phyloP scores from a whole-genome alignment of 2,888 invertebrate species.

The Frankliniella fusca region DNA sequence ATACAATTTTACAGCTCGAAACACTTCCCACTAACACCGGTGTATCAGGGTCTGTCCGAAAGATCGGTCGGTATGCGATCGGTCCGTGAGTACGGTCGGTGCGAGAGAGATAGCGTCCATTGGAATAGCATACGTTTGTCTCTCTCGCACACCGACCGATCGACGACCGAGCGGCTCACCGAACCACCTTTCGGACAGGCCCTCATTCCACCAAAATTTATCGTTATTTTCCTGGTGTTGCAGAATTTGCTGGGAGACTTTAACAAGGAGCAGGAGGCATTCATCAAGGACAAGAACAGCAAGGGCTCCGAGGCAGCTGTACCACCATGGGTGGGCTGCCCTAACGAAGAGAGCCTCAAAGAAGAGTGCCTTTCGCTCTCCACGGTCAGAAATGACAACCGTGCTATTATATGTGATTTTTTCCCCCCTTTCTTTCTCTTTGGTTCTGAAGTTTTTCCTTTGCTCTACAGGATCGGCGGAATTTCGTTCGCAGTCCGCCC shows the following conservation, averaged over 20 bases:
- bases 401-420: neutral
- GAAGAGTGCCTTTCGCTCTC: slow-evolving; percentile 93
- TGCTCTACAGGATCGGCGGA: slow-evolving; percentile 80
- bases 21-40: too few species aligned
- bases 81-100: too few species aligned
- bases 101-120: too few species aligned
- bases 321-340: slow-evolving; percentile 92
- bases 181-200: too few species aligned
- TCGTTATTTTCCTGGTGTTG: slow-evolving; percentile 41
- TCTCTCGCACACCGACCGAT: too few species aligned
- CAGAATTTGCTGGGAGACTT: slow-evolving; percentile 96
- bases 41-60: too few species aligned
- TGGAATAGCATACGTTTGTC: too few species aligned
- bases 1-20: too few species aligned
- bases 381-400: slow-evolving; percentile 56
- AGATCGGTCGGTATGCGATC: too few species aligned
- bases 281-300: slow-evolving; percentile 80
- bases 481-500: slow-evolving; percentile 95
- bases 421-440: too few species aligned
- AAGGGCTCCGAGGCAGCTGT: slow-evolving; percentile 64
- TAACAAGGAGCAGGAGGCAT: slow-evolving; percentile 94
- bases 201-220: slow-evolving; percentile 39
- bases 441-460: slow-evolving; percentile 29
- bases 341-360: slow-evolving; percentile 89
- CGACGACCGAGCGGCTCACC: too few species aligned